Evolutionary conservation across 2,113 vertebrate species (phyloP).

Genomic region (Ancistrus triradiatus): DNA sequence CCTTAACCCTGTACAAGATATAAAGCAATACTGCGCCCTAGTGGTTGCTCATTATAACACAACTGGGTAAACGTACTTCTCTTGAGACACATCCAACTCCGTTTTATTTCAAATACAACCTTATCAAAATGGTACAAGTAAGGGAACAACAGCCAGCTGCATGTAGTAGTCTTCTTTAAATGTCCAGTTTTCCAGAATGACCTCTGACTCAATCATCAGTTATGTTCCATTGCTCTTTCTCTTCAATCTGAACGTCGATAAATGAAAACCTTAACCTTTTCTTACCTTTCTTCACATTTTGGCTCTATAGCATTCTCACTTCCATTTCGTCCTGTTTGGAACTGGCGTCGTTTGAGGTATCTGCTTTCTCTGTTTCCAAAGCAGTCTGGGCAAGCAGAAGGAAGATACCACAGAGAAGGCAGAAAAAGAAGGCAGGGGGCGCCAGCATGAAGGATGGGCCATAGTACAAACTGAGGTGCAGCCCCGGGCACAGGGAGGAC

Average conservation of each 20-base stretch:
- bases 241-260: neutral
- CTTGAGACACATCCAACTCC: too few relatives aligned
- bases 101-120: too few relatives aligned
- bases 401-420: conserved; percentile 74
- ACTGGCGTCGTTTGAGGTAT: conserved; percentile 49
- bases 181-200: too few relatives aligned
- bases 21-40: conserved; percentile 60
- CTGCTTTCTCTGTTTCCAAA: conserved; percentile 49
- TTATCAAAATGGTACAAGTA: too few relatives aligned
- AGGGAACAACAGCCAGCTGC: too few relatives aligned
- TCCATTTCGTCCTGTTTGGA: conserved; percentile 15
- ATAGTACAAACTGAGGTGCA: conserved; percentile 66
- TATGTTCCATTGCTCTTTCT: neutral
- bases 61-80: too few relatives aligned
- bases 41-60: conserved; percentile 49
- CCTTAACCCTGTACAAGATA: too few relatives aligned
- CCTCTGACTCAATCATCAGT: too few relatives aligned
- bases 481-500: conserved; percentile 65
- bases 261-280: neutral
- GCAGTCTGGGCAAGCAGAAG: conserved; percentile 62
- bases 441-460: conserved; percentile 82
- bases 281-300: neutral
- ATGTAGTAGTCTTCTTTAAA: too few relatives aligned
- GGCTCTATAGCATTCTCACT: neutral
- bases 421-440: conserved; percentile 73